Base-by-base conservation (phyloP, 2,797 vertebrate species). In the Hemibagrus guttatus region DNA sequence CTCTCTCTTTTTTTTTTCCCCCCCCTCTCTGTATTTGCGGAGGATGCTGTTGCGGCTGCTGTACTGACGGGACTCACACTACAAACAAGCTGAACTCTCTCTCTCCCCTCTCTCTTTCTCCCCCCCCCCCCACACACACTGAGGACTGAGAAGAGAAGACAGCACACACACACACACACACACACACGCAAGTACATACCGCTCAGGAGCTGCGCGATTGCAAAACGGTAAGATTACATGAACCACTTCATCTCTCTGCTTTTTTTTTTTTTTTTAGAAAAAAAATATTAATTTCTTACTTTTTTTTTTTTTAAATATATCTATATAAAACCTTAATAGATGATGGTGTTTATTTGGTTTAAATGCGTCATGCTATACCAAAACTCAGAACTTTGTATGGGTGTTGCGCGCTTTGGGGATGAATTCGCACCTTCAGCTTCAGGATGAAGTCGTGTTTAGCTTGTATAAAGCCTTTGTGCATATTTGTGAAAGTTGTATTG, bases 41-140 rank as follows among this genome's bases (percentile, higher is more conserved):
- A 80, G 76, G 76, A 80, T 80, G 76, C 56, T 31, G 76, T 59
- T 79, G 69, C 35, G 39, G 69, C 69, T 71, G 69, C 69, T 28
- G 56, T 61, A 59, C 56, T 59, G 76, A 80, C 76, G 56, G 56
- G 35, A 80, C 54, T 80, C 76, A 23, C 52, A 59, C 56, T 80
- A 23, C 76, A 80, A 80, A 80, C 28, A 59, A 79, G 31, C 76
- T 59, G 31, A 39, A 59, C 76, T 35, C 52, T 12, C 54, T 21
- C 54, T 58, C n/a, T n/a, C n/a, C 76, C 23, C 52, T 12, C 54
- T 21, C 75, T 52, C 75, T 52, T 52, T 16, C 16, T 7, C 75
- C n/a, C n/a, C n/a, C n/a, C n/a, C n/a, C n/a, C n/a, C n/a, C 9
- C 78, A 81, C 56, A 80, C 31, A 59, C 78, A 39, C 56, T 39